These are phyloP conservation scores for Parnassius smintheus DNA, from an alignment of 2,888 invertebrate species.

Conservation along the genomic window DNA sequence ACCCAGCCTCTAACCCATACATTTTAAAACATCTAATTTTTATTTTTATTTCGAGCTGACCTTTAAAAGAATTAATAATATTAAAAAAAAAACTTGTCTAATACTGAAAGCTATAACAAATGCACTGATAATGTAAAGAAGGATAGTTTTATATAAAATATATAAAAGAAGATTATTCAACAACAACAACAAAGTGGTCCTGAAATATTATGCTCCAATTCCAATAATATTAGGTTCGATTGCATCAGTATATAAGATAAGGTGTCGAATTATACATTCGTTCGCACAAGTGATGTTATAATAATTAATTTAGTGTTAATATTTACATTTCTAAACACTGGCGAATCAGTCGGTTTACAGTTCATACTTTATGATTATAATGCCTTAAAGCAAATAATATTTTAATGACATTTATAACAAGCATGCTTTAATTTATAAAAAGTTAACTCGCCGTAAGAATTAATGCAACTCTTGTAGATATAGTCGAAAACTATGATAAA, in stretches of 20 bases:
- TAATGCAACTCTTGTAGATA: neutral
- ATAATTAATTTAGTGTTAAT: constrained; percentile 56
- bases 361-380: neutral
- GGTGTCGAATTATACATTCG: constrained; percentile 50
- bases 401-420: neutral
- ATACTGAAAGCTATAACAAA: no score
- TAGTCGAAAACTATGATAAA: no score
- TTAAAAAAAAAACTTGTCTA: no score
- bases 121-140: constrained; percentile 1
- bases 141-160: neutral
- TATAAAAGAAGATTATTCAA: neutral
- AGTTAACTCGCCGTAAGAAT: neutral
- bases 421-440: neutral
- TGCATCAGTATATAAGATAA: constrained; percentile 2
- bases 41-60: no score
- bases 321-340: constrained; percentile 77
- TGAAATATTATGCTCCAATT: constrained; percentile 26
- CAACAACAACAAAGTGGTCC: neutral
- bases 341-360: constrained; percentile 69
- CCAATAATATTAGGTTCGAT: neutral
- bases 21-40: no score
- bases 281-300: constrained; percentile 58
- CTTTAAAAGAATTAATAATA: no score
- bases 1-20: no score
- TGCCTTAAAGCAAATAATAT: neutral